These are phyloP conservation scores for Anguilla megastoma DNA, from an alignment of 2,797 vertebrate genomes.

Conservation along the genomic window DNA sequence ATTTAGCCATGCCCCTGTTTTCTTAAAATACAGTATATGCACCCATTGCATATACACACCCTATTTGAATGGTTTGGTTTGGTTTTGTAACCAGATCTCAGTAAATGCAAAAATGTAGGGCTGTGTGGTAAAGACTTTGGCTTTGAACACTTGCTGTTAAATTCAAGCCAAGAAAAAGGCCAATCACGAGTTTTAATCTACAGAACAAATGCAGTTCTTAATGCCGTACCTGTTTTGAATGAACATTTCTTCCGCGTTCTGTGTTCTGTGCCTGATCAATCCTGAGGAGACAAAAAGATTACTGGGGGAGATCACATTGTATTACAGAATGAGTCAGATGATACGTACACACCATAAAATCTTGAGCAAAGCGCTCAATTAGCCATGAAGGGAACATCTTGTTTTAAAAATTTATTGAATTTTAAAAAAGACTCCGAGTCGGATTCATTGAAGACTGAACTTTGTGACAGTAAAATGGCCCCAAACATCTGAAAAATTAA, in stretches of 20 bases:
- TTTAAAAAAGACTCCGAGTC: background rate
- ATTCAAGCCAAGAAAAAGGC: background rate
- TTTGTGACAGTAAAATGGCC: background rate
- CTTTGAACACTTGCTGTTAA: background rate
- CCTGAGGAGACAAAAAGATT: background rate
- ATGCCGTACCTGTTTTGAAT: background rate
- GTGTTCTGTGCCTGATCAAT: background rate
- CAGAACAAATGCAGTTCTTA: background rate
- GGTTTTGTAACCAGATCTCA: too few species aligned
- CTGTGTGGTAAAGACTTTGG: background rate
- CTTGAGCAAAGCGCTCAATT: background rate
- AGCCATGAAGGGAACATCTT: slow-evolving; percentile 6
- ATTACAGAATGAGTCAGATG: slow-evolving; percentile 11
- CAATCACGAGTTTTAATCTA: background rate
- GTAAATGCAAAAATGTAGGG: background rate
- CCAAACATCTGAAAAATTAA: background rate
- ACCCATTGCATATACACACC: background rate
- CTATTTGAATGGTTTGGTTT: background rate
- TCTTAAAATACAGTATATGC: too few species aligned
- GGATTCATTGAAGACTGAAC: background rate
- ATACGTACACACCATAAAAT: background rate
- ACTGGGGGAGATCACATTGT: background rate
- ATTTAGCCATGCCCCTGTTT: too few species aligned
- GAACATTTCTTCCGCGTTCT: background rate
- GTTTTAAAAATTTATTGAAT: background rate